Percentiles rank a stretch among this genome's conserved stretches.
phyloP scores from a whole-genome alignment of 2,797 vertebrate genomes.

The Urocyon cinereoargenteus region DNA sequence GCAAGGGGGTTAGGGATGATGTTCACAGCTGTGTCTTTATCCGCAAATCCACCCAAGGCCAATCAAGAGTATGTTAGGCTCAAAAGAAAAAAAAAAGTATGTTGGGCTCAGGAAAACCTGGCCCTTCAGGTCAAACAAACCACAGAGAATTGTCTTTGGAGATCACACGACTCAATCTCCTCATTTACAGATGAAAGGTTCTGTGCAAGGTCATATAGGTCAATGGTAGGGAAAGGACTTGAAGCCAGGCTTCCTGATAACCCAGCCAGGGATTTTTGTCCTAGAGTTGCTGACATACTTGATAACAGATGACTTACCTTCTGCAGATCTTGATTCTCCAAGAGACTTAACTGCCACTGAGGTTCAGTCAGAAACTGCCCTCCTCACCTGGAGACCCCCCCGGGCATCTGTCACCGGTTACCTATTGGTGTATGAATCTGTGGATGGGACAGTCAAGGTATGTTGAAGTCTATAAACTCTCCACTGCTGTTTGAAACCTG shows the following conservation, averaged over 20 bases:
- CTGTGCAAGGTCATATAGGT: background rate
- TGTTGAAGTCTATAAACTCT: background rate
- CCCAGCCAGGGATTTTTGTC: background rate
- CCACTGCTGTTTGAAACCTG: background rate
- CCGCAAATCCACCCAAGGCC: background rate
- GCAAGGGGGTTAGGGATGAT: background rate
- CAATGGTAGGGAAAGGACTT: background rate
- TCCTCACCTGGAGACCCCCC: constrained; percentile 95
- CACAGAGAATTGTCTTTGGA: background rate
- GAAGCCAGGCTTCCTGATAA: background rate
- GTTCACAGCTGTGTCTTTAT: background rate
- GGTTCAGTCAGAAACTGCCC: constrained; percentile 93
- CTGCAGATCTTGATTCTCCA: constrained; percentile 94
- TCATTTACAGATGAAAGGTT: background rate
- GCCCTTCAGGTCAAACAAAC: background rate
- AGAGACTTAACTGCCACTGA: constrained; percentile 93
- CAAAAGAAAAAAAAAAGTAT: background rate
- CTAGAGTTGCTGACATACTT: background rate
- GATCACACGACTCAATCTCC: background rate
- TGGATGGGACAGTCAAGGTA: constrained; percentile 93
- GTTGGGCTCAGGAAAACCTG: background rate
- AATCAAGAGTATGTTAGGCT: background rate
- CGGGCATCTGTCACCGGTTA: constrained; percentile 94
- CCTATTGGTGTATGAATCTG: constrained; percentile 94
- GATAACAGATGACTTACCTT: constrained; percentile 8